These are phyloP conservation scores for Myathropa florea DNA, from an alignment of 2,888 invertebrate genomes.

Conservation along the genomic window DNA sequence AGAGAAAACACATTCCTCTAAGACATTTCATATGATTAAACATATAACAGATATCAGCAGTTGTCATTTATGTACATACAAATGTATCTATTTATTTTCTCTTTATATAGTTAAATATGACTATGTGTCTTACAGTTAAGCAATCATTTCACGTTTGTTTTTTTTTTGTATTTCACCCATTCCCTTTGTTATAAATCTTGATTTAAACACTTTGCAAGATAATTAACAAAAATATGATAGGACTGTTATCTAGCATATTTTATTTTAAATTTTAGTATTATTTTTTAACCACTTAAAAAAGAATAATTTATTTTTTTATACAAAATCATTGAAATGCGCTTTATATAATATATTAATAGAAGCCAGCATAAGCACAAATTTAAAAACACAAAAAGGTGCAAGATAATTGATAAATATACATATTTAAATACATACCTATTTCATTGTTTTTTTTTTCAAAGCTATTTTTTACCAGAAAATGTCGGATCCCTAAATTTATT, in stretches of 20 bases:
- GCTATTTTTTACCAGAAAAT: too few species aligned
- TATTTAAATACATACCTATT: conserved; percentile 3
- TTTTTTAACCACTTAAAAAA: conserved; percentile 28
- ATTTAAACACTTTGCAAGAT: not conserved
- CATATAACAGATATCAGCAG: not conserved
- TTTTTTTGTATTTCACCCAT: conserved; percentile 25
- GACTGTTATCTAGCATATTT: conserved; percentile 35
- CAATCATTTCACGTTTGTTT: conserved; percentile 8
- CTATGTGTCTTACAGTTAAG: not conserved
- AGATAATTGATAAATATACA: conserved; percentile 38
- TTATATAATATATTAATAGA: conserved; percentile 27
- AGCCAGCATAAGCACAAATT: conserved; percentile 42
- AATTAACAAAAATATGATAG: not conserved
- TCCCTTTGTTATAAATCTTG: not conserved
- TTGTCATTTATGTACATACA: conserved; percentile 34
- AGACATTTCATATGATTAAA: conserved; percentile 22
- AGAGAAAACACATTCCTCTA: conserved; percentile 50
- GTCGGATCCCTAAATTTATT: too few species aligned
- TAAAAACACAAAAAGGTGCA: conserved; percentile 30
- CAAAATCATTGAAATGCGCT: conserved; percentile 43
- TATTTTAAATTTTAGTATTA: conserved; percentile 40
- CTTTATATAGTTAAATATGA: not conserved
- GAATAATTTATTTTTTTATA: conserved; percentile 48
- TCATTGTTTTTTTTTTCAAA: not conserved
- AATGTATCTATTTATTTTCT: conserved; percentile 39